Evolutionary conservation across 2,797 vertebrate genomes (phyloP).

Genomic region (Margarornis squamiger): DNA sequence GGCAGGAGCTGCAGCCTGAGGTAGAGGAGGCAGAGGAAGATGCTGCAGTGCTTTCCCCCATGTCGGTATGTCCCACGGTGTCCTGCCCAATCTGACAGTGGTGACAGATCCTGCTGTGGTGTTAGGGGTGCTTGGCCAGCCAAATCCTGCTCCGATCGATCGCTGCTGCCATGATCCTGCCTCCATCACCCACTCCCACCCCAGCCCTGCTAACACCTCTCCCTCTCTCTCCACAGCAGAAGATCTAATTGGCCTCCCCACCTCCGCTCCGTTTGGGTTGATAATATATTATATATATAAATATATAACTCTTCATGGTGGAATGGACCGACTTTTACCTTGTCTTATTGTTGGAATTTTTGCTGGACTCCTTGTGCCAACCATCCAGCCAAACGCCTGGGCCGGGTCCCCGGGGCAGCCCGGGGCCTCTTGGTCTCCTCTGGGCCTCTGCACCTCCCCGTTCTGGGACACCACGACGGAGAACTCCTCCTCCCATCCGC

Average conservation of each 20-base stretch:
- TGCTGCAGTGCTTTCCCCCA: conserved; percentile 45
- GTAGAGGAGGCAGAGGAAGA: conserved; percentile 71
- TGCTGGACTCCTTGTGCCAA: conserved; percentile 79
- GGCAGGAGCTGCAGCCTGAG: conserved; percentile 70
- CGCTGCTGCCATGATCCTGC: not conserved
- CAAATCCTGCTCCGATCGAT: not conserved
- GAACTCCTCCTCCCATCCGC: not conserved
- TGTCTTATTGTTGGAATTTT: conserved; percentile 58
- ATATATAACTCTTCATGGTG: conserved; percentile 74
- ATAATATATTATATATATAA: conserved; percentile 74
- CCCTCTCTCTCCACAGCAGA: conserved; percentile 72
- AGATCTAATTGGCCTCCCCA: conserved; percentile 73
- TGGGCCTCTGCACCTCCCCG: not conserved
- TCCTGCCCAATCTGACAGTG: conserved; percentile 25
- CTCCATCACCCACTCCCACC: accelerated
- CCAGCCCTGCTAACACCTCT: not conserved
- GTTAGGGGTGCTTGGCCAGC: conserved; percentile 39
- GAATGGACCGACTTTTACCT: conserved; percentile 76
- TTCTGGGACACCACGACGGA: not conserved
- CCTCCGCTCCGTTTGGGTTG: conserved; percentile 65
- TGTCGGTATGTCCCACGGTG: conserved; percentile 72
- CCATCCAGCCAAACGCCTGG: conserved; percentile 67
- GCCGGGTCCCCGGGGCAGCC: not conserved
- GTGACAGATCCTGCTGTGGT: conserved; percentile 10
- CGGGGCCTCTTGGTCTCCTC: not conserved